Base-by-base conservation (phyloP, 2,888 invertebrate genomes). In the Drosophila paracracens region DNA sequence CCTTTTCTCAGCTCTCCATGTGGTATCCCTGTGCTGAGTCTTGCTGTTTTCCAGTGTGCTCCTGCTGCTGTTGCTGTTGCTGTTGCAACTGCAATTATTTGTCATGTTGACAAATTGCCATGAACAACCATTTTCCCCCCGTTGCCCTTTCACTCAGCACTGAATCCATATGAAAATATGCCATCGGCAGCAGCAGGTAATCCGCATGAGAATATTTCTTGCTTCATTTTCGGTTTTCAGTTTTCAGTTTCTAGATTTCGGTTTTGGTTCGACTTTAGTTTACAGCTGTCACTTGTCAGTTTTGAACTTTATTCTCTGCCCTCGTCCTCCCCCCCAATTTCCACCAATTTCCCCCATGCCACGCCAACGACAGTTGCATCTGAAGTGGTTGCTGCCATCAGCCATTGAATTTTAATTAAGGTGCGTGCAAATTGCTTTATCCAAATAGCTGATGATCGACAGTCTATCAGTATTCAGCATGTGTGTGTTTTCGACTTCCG, bases 31-130 rank as follows among this genome's bases (percentile, higher is more conserved):
- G 33, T n/a, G 54, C 25, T 53, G 53, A 40, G 35, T 31, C 7
- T 29, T 57, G 50, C 33, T 1, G 11, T 16, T 16, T 29, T 36
- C 5, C n/a, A 7, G 11, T 0, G 18, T 10, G 4, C 21, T 36
- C 10, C n/a, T 25, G n/a, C 13, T 46, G 46, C 16, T 25, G 40
- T 25, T 50, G 46, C 16, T 25, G 40, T 25, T 50, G 57, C 48
- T 56, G 36, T 27, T 68, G 46, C 46, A 63, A 0, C 4, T 67
- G 33, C 33, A 51, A 61, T 75, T 77, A 79, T 73, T 74, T 84
- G 82, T 82, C 82, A 79, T 76, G 69, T 83, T 84, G 84, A 79
- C 81, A 82, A 82, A 82, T 82, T 83, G 81, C 84, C 69, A 77
- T 81, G 81, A 79, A 61, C 46, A 46, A 6, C 29, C 6, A 13